Percentiles rank a stretch among this genome's conserved stretches.
Evolutionary conservation across 2,113 vertebrate species (phyloP).

Genomic region (Cephalopterus ornatus): DNA sequence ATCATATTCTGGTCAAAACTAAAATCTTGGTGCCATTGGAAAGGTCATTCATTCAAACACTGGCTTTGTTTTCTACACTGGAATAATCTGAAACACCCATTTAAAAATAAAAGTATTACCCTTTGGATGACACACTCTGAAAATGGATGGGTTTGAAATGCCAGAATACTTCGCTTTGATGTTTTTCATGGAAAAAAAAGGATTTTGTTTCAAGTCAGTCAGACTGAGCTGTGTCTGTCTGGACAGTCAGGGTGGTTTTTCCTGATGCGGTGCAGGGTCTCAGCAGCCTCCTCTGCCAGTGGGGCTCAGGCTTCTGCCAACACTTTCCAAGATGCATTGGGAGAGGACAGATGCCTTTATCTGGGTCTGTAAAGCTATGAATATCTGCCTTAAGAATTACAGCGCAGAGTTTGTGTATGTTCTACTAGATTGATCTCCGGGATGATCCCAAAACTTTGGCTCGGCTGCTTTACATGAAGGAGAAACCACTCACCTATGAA

Average conservation of each 20-base stretch:
- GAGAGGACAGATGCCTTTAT: neutral
- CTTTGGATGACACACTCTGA: neutral
- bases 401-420: neutral
- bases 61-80: neutral
- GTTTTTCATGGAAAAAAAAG: neutral
- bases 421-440: constrained; percentile 83
- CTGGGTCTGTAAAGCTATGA: neutral
- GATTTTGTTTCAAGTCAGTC: neutral
- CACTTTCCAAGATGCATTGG: neutral
- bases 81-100: neutral
- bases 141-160: neutral
- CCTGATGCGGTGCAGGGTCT: neutral
- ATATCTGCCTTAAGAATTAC: neutral
- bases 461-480: constrained; percentile 88
- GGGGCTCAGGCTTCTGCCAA: neutral
- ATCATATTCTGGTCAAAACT: neutral
- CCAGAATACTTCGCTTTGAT: neutral
- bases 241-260: neutral
- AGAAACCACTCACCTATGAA: constrained; percentile 87
- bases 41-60: neutral
- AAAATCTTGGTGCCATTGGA: neutral
- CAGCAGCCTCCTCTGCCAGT: neutral
- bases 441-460: constrained; percentile 89
- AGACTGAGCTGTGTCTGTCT: neutral
- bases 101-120: neutral